A percentile compares a stretch with the other conserved stretches of the same genome.
phyloP scores from a whole-genome alignment of 2,113 vertebrate genomes.

The Zosterops lateralis region DNA sequence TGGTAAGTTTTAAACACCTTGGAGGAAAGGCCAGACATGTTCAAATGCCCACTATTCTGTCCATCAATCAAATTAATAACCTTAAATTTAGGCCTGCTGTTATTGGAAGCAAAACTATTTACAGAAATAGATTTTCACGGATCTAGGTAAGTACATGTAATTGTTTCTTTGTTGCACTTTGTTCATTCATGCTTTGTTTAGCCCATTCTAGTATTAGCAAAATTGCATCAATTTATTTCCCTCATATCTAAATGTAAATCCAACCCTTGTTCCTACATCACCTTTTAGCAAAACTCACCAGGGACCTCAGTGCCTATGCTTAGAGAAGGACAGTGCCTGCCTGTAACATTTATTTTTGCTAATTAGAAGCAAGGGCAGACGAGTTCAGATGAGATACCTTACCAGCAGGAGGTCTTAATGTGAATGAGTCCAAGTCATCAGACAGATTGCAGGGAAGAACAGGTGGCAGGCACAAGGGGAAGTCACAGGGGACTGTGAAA shows the following conservation, averaged over 20 bases:
- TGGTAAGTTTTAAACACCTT: background rate
- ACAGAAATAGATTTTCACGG: background rate
- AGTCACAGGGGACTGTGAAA: background rate
- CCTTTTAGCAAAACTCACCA: background rate
- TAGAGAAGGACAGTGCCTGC: background rate
- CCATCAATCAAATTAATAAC: background rate
- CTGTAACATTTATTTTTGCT: background rate
- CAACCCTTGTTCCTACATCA: background rate
- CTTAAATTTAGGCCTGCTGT: background rate
- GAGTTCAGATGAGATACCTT: background rate
- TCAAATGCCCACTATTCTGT: background rate
- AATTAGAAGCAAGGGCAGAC: background rate
- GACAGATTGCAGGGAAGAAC: background rate
- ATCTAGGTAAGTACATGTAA: background rate
- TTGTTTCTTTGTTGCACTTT: background rate
- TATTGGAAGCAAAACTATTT: background rate
- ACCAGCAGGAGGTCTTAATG: background rate
- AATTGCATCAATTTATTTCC: background rate
- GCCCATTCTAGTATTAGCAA: background rate
- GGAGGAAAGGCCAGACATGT: background rate
- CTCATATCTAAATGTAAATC: background rate
- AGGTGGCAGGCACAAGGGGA: background rate
- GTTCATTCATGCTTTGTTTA: background rate
- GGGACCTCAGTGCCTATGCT: background rate
- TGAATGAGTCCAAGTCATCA: background rate